Evolutionary conservation across 2,888 invertebrate genomes (phyloP).

Genomic region (Catocala sponsa): DNA sequence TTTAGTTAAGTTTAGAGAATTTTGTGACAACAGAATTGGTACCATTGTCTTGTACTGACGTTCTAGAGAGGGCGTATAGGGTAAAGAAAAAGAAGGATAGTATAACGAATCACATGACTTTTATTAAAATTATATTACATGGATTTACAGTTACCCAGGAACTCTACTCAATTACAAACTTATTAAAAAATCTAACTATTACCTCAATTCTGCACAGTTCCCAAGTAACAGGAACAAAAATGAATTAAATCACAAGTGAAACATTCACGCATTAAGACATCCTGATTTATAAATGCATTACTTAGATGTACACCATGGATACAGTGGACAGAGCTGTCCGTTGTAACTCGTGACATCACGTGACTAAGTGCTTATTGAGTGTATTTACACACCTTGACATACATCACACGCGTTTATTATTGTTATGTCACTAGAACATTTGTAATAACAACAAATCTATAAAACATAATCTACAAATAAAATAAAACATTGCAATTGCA

Average conservation of each 20-base stretch:
- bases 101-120: conserved; percentile 42
- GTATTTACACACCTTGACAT: conserved; percentile 10
- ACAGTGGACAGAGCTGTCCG: conserved; percentile 9
- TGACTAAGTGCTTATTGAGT: conserved; percentile 9
- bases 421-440: conserved; percentile 12
- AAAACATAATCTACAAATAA: conserved; percentile 18
- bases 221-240: conserved; percentile 11
- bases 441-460: conserved; percentile 26
- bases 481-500: conserved; percentile 16
- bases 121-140: conserved; percentile 50
- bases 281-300: conserved; percentile 3
- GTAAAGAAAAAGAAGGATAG: conserved; percentile 5
- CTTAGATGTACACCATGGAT: background rate
- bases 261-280: conserved; percentile 4
- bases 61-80: too few relatives aligned
- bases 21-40: too few relatives aligned
- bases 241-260: conserved; percentile 14
- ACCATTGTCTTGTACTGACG: too few relatives aligned
- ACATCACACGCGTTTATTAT: conserved; percentile 1
- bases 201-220: conserved; percentile 11
- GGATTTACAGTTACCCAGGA: conserved; percentile 18
- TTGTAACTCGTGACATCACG: conserved; percentile 13
- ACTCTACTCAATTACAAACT: conserved; percentile 19
- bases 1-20: too few relatives aligned
- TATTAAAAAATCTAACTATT: conserved; percentile 18